These are phyloP conservation scores for Dipus sagitta DNA, from an alignment of 2,797 vertebrate genomes.

Conservation along the genomic window DNA sequence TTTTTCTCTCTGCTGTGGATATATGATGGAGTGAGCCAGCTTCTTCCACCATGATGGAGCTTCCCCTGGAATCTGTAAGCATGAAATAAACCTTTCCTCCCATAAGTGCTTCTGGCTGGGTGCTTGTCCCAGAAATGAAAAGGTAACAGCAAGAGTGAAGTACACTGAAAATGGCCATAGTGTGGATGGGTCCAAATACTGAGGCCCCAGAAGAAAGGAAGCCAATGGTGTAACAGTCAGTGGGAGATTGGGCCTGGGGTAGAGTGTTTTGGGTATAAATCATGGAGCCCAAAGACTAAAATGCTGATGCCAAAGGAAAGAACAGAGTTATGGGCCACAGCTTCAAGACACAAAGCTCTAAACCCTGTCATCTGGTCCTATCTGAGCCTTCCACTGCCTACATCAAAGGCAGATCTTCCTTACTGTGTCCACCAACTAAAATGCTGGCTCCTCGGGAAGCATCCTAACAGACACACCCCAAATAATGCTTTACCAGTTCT, in stretches of 20 bases:
- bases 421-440: neutral
- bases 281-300: neutral
- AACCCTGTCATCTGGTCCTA: neutral
- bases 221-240: neutral
- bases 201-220: neutral
- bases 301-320: neutral
- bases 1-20: too few relatives aligned
- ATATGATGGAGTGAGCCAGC: too few relatives aligned
- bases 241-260: neutral
- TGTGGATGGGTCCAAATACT: neutral
- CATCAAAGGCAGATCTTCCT: neutral
- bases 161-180: neutral
- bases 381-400: neutral
- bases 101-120: too few relatives aligned
- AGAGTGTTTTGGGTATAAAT: neutral
- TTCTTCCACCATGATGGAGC: too few relatives aligned
- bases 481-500: constrained; percentile 32
- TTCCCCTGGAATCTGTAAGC: too few relatives aligned
- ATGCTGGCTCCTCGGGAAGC: neutral
- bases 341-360: neutral
- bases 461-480: neutral
- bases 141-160: too few relatives aligned
- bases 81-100: too few relatives aligned
- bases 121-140: too few relatives aligned
- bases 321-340: neutral